Evolutionary conservation across 1,140 invertebrate genomes (phyloP).

Genomic region (Drosophila melanogaster): Release_6_plus_ISO1_MT NT_033777.3:14975501-14976000

Average conservation of each 20-base stretch:
- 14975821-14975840: constrained; percentile 7
- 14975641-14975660: constrained; percentile 20
- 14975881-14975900: constrained; percentile 61
- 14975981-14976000: background rate
- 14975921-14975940: constrained; percentile 65
- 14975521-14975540: constrained; percentile 70
- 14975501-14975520: constrained; percentile 58
- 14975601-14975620: constrained; percentile 70
- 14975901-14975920: constrained; percentile 78
- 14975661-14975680: constrained; percentile 73
- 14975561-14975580: constrained; percentile 29
- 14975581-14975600: constrained; percentile 63
- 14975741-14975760: constrained; percentile 26
- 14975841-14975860: constrained; percentile 10
- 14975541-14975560: constrained; percentile 45
- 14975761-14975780: constrained; percentile 75
- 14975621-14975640: constrained; percentile 40
- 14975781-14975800: constrained; percentile 81
- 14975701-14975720: constrained; percentile 30
- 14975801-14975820: constrained; percentile 36
- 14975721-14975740: constrained; percentile 62
- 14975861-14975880: constrained; percentile 21
- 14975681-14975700: constrained; percentile 70
- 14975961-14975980: constrained; percentile 8
- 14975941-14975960: constrained; percentile 42